These are phyloP conservation scores for Triops cancriformis DNA, from an alignment of 1,140 invertebrate species.

Conservation along the genomic window DNA sequence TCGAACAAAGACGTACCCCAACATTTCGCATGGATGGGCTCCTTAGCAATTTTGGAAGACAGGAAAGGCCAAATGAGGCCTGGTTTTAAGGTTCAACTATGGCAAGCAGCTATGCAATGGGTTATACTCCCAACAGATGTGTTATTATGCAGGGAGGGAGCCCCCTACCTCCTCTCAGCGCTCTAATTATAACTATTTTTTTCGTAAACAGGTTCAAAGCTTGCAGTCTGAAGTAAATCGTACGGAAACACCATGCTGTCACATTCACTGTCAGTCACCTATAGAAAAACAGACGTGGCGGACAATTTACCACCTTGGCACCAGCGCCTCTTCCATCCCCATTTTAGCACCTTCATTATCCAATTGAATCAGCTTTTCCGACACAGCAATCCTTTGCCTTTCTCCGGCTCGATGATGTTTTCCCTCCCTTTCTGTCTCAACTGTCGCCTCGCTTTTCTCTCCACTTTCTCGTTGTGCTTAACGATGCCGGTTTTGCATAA, in stretches of 20 bases:
- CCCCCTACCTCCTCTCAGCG: neutral
- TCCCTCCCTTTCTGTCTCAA: too few species aligned
- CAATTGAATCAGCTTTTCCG: neutral
- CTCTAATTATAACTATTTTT: slow-evolving; percentile 11
- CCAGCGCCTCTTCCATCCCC: neutral
- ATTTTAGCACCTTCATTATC: neutral
- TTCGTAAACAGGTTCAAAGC: slow-evolving; percentile 10
- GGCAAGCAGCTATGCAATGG: neutral
- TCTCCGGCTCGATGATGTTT: neutral
- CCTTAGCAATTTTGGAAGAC: too few species aligned
- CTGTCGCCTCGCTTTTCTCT: too few species aligned
- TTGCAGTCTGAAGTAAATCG: slow-evolving; percentile 1
- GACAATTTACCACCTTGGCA: slow-evolving; percentile 4
- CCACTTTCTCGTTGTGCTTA: neutral
- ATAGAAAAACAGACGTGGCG: neutral
- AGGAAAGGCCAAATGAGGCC: neutral
- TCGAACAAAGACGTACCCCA: too few species aligned
- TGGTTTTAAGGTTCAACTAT: neutral
- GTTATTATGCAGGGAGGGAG: neutral
- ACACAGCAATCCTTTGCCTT: neutral
- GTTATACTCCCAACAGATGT: neutral
- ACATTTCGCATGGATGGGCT: too few species aligned
- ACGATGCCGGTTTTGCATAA: neutral
- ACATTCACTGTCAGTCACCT: neutral
- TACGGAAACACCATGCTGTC: neutral